These are phyloP conservation scores for Leistus spinibarbis DNA, from an alignment of 2,888 invertebrate species.

Conservation along the genomic window DNA sequence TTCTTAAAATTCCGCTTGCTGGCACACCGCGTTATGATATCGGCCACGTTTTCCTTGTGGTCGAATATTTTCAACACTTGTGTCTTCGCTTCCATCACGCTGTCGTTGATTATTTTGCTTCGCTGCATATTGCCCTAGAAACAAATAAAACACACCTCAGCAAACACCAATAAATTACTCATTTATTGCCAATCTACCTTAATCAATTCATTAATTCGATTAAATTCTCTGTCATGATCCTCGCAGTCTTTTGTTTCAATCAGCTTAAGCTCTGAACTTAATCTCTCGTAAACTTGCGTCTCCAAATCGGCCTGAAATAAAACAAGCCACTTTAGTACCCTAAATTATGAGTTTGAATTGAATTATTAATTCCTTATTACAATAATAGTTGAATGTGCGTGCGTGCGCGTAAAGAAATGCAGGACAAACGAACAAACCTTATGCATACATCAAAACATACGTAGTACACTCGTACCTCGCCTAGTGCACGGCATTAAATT, in stretches of 20 bases:
- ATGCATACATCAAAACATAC: too few species aligned
- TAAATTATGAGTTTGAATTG: background rate
- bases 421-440: too few species aligned
- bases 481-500: too few species aligned
- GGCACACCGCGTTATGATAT: slow-evolving; percentile 88
- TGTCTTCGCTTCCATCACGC: slow-evolving; percentile 84
- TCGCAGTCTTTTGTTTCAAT: slow-evolving; percentile 54
- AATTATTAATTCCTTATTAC: background rate
- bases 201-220: slow-evolving; percentile 64
- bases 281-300: slow-evolving; percentile 56
- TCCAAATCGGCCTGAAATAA: slow-evolving; percentile 61
- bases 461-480: too few species aligned
- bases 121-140: slow-evolving; percentile 92
- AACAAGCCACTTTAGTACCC: background rate
- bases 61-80: slow-evolving; percentile 90
- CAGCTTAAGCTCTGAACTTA: slow-evolving; percentile 54
- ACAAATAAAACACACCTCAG: slow-evolving; percentile 24
- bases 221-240: slow-evolving; percentile 53
- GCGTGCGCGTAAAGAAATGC: slow-evolving; percentile 2
- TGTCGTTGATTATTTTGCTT: slow-evolving; percentile 90
- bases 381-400: background rate
- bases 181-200: slow-evolving; percentile 59
- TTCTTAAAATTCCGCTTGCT: slow-evolving; percentile 93
- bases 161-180: background rate
- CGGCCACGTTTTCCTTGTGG: slow-evolving; percentile 86